A percentile compares a stretch with the other conserved stretches of the same genome.
These are phyloP conservation scores for Pseudococcus longispinus DNA, from an alignment of 2,888 invertebrate genomes.

Conservation along the genomic window DNA sequence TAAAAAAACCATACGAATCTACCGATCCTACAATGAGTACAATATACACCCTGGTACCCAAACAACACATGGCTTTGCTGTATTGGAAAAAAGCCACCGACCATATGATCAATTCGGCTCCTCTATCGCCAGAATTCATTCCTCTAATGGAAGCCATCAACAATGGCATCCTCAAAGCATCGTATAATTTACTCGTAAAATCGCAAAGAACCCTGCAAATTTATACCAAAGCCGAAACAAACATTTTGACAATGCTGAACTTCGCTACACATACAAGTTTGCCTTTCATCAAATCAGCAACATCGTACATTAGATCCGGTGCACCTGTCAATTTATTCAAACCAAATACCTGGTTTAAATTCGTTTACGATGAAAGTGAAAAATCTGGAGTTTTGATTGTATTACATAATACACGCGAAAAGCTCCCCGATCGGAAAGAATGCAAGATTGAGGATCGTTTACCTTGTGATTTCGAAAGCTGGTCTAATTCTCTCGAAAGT, in stretches of 20 bases:
- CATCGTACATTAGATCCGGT: too few relatives aligned
- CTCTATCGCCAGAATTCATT: neutral
- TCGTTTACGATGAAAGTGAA: neutral
- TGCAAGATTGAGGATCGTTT: neutral
- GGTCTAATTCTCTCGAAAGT: neutral
- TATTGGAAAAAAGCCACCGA: neutral
- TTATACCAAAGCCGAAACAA: neutral
- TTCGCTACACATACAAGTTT: neutral
- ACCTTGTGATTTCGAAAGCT: neutral
- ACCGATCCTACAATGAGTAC: neutral
- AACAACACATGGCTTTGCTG: neutral
- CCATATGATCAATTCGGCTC: neutral
- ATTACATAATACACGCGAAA: neutral
- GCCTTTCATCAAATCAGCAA: neutral
- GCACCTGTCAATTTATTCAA: neutral
- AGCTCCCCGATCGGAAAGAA: neutral
- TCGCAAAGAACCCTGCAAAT: neutral
- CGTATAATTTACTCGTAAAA: neutral
- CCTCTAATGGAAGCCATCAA: neutral
- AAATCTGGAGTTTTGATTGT: neutral
- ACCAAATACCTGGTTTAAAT: neutral
- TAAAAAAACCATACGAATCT: neutral
- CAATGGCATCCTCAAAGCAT: neutral
- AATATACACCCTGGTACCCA: neutral
- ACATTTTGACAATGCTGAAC: neutral